A percentile compares a stretch with the other conserved stretches of the same genome.
Evolutionary conservation across 1,140 invertebrate genomes (phyloP).

Genomic region (Euwallacea similis): DNA sequence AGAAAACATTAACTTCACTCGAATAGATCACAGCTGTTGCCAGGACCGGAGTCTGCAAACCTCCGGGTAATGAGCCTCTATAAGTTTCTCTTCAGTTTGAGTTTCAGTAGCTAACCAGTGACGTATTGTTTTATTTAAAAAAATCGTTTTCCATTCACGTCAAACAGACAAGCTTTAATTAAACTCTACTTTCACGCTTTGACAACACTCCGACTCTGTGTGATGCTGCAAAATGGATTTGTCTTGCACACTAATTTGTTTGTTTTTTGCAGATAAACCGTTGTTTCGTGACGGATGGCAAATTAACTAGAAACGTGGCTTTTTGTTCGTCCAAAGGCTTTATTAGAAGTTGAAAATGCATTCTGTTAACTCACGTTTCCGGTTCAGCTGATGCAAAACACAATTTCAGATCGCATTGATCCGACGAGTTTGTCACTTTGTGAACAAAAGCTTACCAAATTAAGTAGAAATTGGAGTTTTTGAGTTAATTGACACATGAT

Average conservation of each 20-base stretch:
- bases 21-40: slow-evolving; percentile 9
- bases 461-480: too few species aligned
- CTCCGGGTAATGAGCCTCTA: not conserved
- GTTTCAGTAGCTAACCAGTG: too few species aligned
- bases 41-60: slow-evolving; percentile 2
- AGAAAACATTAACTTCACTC: slow-evolving; percentile 1
- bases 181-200: slow-evolving; percentile 3
- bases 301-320: slow-evolving; percentile 21
- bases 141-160: too few species aligned
- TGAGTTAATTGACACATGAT: too few species aligned
- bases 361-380: slow-evolving; percentile 5
- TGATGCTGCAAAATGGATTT: slow-evolving; percentile 22
- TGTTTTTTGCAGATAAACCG: slow-evolving; percentile 29
- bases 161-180: slow-evolving; percentile 4
- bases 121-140: too few species aligned
- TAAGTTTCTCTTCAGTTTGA: too few species aligned
- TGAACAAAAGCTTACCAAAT: too few species aligned
- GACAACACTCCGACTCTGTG: slow-evolving; percentile 13
- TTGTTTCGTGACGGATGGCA: slow-evolving; percentile 25
- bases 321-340: slow-evolving; percentile 20
- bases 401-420: not conserved
- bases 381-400: slow-evolving; percentile 7
- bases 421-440: too few species aligned
- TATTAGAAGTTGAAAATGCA: slow-evolving; percentile 19
- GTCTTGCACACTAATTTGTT: slow-evolving; percentile 29